A percentile compares a stretch with the other conserved stretches of the same genome.
Conservation (phyloP, 2,797 vertebrate genomes). For the Arnoldichthys spilopterus region DNA sequence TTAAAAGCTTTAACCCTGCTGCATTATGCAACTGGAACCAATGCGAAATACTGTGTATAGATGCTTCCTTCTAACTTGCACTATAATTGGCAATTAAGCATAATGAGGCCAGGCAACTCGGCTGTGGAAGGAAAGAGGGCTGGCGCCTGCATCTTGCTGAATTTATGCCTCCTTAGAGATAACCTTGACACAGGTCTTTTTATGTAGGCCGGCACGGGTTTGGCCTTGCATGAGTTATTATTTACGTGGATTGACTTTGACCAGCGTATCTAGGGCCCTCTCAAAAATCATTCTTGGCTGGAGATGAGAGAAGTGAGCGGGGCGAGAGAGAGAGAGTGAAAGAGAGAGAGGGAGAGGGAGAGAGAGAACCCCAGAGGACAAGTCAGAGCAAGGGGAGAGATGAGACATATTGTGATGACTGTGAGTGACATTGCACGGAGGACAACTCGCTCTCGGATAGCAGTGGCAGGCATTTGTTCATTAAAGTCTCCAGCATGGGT, state of each 20-base stretch:
- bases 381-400: constrained; percentile 49
- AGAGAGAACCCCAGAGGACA: constrained; percentile 26
- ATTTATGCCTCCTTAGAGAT: constrained; percentile 31
- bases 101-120: constrained; percentile 61
- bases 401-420: constrained; percentile 60
- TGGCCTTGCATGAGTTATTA: constrained; percentile 27
- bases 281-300: not conserved
- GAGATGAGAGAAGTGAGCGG: not conserved
- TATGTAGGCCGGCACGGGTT: constrained; percentile 26
- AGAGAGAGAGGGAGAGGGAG: not conserved
- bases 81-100: constrained; percentile 66
- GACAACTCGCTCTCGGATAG: constrained; percentile 52
- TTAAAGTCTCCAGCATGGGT: constrained; percentile 62
- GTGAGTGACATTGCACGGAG: constrained; percentile 59
- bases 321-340: not conserved
- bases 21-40: constrained; percentile 64
- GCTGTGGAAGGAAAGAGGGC: constrained; percentile 56
- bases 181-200: constrained; percentile 37
- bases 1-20: constrained; percentile 69
- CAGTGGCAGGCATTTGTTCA: constrained; percentile 66
- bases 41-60: constrained; percentile 64
- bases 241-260: constrained; percentile 23
- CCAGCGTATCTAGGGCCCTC: constrained; percentile 5
- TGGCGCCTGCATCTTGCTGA: constrained; percentile 21
- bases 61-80: constrained; percentile 59